These are phyloP conservation scores for Periophthalmodon schlosseri DNA, from an alignment of 2,113 vertebrate species.

Conservation along the genomic window DNA sequence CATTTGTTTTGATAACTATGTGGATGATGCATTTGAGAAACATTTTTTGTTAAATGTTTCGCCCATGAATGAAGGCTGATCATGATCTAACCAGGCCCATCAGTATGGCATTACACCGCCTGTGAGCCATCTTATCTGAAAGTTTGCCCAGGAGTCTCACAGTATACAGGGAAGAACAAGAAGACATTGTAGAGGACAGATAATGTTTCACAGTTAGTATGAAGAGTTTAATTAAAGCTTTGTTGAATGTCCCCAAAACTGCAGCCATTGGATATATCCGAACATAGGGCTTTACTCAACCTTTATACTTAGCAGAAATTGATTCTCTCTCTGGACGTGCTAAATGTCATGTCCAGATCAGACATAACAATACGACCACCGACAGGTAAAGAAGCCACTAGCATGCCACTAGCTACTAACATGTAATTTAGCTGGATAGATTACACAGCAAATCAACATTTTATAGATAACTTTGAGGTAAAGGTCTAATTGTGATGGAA, in stretches of 20 bases:
- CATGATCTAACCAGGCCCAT: conserved; percentile 23
- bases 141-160: conserved; percentile 23
- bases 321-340: conserved; percentile 24
- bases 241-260: conserved; percentile 36
- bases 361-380: neutral
- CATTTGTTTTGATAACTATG: neutral
- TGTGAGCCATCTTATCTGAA: conserved; percentile 40
- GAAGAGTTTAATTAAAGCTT: conserved; percentile 36
- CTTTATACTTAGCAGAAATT: conserved; percentile 27
- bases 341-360: conserved; percentile 30
- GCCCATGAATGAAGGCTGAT: conserved; percentile 31
- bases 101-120: conserved; percentile 49
- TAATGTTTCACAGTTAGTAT: conserved; percentile 46
- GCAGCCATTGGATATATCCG: conserved; percentile 4
- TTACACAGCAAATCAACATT: too few relatives aligned
- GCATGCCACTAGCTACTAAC: neutral
- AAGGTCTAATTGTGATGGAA: neutral
- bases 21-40: neutral
- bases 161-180: conserved; percentile 41
- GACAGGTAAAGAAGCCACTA: neutral
- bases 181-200: conserved; percentile 41
- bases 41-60: conserved; percentile 35
- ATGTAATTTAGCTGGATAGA: too few relatives aligned
- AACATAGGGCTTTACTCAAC: conserved; percentile 32
- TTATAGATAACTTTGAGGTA: too few relatives aligned